Percentiles rank a stretch among this genome's conserved stretches.
phyloP scores from a whole-genome alignment of 1,140 invertebrate genomes.

The Drosophila suzukii region DNA sequence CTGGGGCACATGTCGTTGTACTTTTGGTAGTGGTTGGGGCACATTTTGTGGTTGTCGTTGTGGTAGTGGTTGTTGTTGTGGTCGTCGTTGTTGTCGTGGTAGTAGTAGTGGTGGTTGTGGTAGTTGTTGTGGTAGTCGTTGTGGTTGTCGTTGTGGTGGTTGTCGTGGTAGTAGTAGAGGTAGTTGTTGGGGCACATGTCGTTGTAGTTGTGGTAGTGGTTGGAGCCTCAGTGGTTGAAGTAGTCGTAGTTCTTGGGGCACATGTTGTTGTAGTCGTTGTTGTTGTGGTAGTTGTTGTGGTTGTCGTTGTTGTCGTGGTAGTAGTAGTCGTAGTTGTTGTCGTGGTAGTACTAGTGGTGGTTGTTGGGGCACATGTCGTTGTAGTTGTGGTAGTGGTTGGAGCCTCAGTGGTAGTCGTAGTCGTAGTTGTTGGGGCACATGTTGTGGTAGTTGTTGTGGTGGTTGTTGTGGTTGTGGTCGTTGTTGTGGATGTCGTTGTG shows the following conservation, averaged over 20 bases:
- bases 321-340: constrained; percentile 5
- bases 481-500: neutral
- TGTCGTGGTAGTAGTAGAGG: constrained; percentile 1
- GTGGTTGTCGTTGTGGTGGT: constrained; percentile 9
- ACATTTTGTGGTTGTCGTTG: constrained; percentile 4
- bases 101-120: constrained; percentile 11
- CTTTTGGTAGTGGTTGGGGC: constrained; percentile 2
- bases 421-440: constrained; percentile 3
- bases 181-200: neutral
- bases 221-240: neutral
- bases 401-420: constrained; percentile 1
- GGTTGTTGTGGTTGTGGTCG: constrained; percentile 2
- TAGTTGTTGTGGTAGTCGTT: neutral
- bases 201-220: constrained; percentile 14
- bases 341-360: neutral
- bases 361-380: neutral
- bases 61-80: constrained; percentile 8
- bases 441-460: constrained; percentile 1
- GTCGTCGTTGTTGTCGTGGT: constrained; percentile 5
- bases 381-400: constrained; percentile 3
- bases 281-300: constrained; percentile 7
- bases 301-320: constrained; percentile 19
- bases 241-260: constrained; percentile 1
- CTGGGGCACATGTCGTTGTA: constrained; percentile 12
- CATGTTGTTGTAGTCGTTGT: constrained; percentile 11